Conservation (phyloP, 1,140 invertebrate species). For the Neoseiulus cucumeris region DNA sequence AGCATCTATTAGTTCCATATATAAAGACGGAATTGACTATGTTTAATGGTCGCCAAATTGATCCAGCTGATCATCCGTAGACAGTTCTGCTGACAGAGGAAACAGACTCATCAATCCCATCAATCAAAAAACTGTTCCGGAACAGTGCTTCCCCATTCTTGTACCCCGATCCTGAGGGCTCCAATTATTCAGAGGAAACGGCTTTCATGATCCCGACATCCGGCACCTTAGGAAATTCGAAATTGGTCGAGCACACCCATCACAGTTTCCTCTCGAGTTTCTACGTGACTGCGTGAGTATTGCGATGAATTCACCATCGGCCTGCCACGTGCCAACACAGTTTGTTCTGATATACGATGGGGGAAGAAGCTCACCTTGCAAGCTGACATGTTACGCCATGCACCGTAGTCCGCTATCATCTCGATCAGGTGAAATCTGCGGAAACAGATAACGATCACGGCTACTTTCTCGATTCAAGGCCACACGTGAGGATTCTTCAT, state of each 20-base stretch:
- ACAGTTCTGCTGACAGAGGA: neutral
- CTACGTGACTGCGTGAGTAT: neutral
- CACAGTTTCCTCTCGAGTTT: neutral
- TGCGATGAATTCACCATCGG: too few species aligned
- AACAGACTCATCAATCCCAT: neutral
- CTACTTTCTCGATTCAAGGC: neutral
- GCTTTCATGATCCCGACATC: neutral
- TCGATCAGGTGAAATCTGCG: too few species aligned
- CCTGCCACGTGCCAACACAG: too few species aligned
- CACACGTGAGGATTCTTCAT: neutral
- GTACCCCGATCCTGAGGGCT: too few species aligned
- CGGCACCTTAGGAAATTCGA: neutral
- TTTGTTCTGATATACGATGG: too few species aligned
- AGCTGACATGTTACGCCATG: too few species aligned
- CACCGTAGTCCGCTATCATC: too few species aligned
- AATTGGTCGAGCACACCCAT: constrained; percentile 1
- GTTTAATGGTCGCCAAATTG: neutral
- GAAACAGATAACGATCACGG: too few species aligned
- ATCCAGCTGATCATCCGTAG: neutral
- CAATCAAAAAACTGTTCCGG: neutral
- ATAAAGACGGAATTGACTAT: neutral
- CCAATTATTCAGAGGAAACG: neutral
- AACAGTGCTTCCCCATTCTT: too few species aligned
- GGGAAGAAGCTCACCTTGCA: too few species aligned
- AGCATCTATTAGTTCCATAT: neutral